These are phyloP conservation scores for Platysteira castanea DNA, from an alignment of 2,113 vertebrate genomes.

Conservation along the genomic window DNA sequence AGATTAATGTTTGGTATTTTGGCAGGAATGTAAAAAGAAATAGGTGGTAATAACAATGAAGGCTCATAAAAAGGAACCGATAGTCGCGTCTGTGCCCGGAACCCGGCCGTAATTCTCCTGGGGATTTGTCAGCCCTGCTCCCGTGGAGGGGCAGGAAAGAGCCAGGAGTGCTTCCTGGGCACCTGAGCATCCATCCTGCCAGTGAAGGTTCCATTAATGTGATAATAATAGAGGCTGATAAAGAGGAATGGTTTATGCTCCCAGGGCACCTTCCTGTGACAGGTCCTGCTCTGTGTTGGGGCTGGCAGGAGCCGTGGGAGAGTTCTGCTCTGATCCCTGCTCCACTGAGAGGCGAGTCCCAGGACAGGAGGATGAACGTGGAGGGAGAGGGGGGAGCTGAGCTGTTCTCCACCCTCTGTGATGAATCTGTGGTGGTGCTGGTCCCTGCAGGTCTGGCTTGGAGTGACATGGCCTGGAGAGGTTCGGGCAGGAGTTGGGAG, in stretches of 20 bases:
- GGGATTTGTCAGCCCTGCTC: background rate
- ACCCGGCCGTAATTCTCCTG: conserved; percentile 10
- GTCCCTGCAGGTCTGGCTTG: background rate
- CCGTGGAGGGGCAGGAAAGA: background rate
- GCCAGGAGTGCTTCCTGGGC: background rate
- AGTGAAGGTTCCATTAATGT: background rate
- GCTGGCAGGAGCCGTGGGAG: background rate
- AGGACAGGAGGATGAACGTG: background rate
- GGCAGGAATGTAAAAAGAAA: conserved; percentile 82
- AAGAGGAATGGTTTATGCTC: background rate
- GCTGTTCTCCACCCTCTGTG: background rate
- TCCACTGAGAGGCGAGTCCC: background rate
- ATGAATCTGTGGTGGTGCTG: background rate
- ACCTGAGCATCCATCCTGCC: background rate
- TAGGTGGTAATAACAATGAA: conserved; percentile 77
- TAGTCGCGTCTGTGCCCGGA: background rate
- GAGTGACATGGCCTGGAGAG: rapidly evolving
- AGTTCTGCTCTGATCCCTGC: rapidly evolving
- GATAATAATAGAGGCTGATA: background rate
- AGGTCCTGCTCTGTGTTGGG: background rate
- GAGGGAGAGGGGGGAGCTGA: background rate
- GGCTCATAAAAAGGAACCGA: conserved; percentile 65
- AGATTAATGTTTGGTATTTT: conserved; percentile 84
- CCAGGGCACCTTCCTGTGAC: background rate
- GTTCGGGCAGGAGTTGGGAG: background rate